Percentiles rank a stretch among this genome's conserved stretches.
phyloP scores from a whole-genome alignment of 2,113 vertebrate species.

The Perccottus glenii region DNA sequence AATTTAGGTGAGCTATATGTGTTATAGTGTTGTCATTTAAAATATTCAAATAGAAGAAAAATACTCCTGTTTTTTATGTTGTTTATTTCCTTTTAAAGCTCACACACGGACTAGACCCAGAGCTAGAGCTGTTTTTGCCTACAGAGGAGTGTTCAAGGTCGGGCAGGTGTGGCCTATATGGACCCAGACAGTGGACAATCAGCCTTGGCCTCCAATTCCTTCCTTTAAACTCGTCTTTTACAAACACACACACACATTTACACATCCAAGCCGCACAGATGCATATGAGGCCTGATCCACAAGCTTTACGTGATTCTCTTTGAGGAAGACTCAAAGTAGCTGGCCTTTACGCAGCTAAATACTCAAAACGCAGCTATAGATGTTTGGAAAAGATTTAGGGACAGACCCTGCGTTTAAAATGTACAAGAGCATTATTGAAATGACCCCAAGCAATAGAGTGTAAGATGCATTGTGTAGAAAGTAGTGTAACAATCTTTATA shows the following conservation, averaged over 20 bases:
- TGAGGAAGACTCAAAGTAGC: slow-evolving; percentile 13
- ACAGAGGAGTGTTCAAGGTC: background rate
- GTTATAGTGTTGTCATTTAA: too few relatives aligned
- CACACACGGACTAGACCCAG: background rate
- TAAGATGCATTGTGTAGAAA: too few relatives aligned
- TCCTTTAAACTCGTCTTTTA: background rate
- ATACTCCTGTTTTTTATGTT: too few relatives aligned
- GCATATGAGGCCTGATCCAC: slow-evolving; percentile 34
- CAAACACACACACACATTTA: slow-evolving; percentile 9
- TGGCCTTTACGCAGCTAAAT: too few relatives aligned
- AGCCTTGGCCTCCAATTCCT: slow-evolving; percentile 23
- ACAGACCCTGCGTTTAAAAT: slow-evolving; percentile 36
- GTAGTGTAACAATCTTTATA: too few relatives aligned
- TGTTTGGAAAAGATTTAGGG: slow-evolving; percentile 21
- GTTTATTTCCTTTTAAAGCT: too few relatives aligned
- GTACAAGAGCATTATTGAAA: slow-evolving; percentile 39
- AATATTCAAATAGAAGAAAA: too few relatives aligned
- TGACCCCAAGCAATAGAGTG: slow-evolving; percentile 1
- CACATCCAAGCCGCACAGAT: slow-evolving; percentile 27
- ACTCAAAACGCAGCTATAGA: background rate
- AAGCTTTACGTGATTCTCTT: slow-evolving; percentile 33
- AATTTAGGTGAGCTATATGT: too few relatives aligned
- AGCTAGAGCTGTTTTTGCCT: background rate
- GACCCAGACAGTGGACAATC: slow-evolving; percentile 29
- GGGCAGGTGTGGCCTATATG: slow-evolving; percentile 41